These are phyloP conservation scores for Parelbella ahira DNA, from an alignment of 2,888 invertebrate species.

Conservation along the genomic window DNA sequence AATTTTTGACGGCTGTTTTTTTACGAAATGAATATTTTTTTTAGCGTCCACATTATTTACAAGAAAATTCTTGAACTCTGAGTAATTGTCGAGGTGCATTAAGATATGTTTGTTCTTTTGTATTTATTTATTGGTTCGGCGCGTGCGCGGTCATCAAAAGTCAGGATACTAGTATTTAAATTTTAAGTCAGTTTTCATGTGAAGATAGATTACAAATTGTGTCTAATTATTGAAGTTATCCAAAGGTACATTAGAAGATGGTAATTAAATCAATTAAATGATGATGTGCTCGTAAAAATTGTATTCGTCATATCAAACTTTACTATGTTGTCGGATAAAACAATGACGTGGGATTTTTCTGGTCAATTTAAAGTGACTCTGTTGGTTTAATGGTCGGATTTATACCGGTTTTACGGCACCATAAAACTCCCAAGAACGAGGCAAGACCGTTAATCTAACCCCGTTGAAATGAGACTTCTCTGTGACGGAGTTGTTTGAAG, in stretches of 20 bases:
- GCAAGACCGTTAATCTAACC: constrained; percentile 64
- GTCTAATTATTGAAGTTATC: too few species aligned
- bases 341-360: constrained; percentile 50
- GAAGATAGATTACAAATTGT: too few species aligned
- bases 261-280: constrained; percentile 2
- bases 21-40: constrained; percentile 1
- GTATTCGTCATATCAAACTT: constrained; percentile 14
- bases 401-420: constrained; percentile 65
- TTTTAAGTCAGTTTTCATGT: too few species aligned
- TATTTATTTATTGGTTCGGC: too few species aligned
- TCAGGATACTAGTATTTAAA: too few species aligned
- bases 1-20: constrained; percentile 15
- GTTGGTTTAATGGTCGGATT: constrained; percentile 61
- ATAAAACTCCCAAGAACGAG: constrained; percentile 68
- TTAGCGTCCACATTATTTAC: too few species aligned
- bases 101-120: too few species aligned
- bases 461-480: constrained; percentile 51
- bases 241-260: too few species aligned
- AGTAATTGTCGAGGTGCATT: too few species aligned
- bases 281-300: constrained; percentile 5
- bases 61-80: too few species aligned
- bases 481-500: constrained; percentile 27
- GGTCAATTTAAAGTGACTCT: constrained; percentile 70
- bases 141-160: too few species aligned
- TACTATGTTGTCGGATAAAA: constrained; percentile 29